Conservation (phyloP, 1,140 invertebrate genomes). For the Drosophila rhopaloa region DNA sequence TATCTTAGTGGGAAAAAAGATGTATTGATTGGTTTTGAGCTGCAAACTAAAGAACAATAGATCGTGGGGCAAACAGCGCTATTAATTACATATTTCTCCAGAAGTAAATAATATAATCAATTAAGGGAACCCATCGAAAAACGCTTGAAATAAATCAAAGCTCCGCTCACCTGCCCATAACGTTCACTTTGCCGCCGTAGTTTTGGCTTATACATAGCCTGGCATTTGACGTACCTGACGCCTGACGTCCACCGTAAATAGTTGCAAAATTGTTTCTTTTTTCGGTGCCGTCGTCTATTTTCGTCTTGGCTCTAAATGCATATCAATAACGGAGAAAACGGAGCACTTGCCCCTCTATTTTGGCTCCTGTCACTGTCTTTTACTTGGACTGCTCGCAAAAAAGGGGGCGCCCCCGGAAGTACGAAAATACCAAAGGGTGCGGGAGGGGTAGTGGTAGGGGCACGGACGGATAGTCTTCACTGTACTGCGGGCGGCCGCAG, state of each 20-base stretch:
- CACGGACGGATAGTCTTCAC: slow-evolving; percentile 27
- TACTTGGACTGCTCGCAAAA: neutral
- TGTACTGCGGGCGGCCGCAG: slow-evolving; percentile 57
- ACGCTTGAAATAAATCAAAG: slow-evolving; percentile 10
- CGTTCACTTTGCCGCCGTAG: slow-evolving; percentile 14
- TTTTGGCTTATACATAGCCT: slow-evolving; percentile 24
- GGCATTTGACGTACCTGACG: slow-evolving; percentile 51
- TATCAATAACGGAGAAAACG: slow-evolving; percentile 40
- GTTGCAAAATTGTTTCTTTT: slow-evolving; percentile 61
- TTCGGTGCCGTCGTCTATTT: slow-evolving; percentile 50
- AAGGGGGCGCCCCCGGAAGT: neutral
- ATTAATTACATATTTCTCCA: neutral
- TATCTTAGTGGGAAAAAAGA: no score
- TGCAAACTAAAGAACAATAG: no score
- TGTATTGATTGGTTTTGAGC: no score
- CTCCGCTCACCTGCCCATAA: no score
- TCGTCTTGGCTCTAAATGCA: slow-evolving; percentile 48
- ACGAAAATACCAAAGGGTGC: neutral
- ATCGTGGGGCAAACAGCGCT: no score
- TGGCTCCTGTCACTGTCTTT: slow-evolving; percentile 56
- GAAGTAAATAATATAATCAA: slow-evolving; percentile 7
- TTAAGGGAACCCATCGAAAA: neutral
- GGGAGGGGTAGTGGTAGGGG: neutral
- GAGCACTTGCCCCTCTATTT: slow-evolving; percentile 28
- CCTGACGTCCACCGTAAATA: slow-evolving; percentile 52